phyloP scores from a whole-genome alignment of 2,888 invertebrate species.

The Tenthredo amoena region DNA sequence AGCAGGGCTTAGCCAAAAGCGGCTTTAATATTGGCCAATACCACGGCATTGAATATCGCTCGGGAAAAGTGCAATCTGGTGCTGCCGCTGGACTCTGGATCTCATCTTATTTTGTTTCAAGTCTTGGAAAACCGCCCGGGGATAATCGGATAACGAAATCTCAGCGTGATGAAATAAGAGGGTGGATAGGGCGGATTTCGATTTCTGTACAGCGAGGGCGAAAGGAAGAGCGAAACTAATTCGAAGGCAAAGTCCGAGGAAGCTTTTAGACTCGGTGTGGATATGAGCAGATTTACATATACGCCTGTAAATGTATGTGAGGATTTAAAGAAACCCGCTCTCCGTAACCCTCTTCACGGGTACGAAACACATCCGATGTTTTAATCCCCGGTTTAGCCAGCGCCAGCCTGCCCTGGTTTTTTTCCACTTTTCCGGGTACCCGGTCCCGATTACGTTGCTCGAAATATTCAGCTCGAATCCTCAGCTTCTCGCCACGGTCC shows the following conservation, averaged over 20 bases:
- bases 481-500: neutral
- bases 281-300: constrained; percentile 4
- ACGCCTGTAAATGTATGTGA: constrained; percentile 7
- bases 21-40: constrained; percentile 55
- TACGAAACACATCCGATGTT: constrained; percentile 43
- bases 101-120: constrained; percentile 43
- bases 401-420: constrained; percentile 27
- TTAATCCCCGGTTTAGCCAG: constrained; percentile 46
- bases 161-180: neutral
- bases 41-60: constrained; percentile 44
- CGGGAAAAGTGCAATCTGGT: constrained; percentile 20
- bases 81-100: neutral
- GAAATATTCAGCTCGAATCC: constrained; percentile 20
- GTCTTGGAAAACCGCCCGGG: neutral
- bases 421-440: constrained; percentile 41
- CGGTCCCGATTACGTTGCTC: constrained; percentile 34
- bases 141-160: constrained; percentile 35
- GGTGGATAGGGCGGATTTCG: neutral
- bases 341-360: constrained; percentile 43
- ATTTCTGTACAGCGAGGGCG: neutral
- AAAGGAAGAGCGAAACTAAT: neutral
- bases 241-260: constrained; percentile 2
- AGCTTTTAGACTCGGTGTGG: neutral
- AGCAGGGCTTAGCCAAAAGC: constrained; percentile 49
- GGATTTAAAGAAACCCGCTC: constrained; percentile 43